Base-by-base conservation (phyloP, 2,888 invertebrate species). In the Agriopis aurantiaria region DNA sequence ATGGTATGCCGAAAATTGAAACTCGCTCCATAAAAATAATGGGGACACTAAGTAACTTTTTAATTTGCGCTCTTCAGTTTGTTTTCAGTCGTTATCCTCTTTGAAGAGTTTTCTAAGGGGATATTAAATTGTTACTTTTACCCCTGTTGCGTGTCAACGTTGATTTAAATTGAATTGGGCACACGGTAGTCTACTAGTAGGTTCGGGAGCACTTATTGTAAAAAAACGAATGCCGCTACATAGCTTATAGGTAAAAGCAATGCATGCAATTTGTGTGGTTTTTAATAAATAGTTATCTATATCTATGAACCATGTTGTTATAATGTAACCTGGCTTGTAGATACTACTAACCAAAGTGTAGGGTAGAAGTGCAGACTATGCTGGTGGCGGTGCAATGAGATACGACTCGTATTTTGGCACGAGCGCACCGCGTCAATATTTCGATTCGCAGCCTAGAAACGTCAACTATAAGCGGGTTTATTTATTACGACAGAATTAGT, bases 401-500 rank as follows among this genome's bases (percentile, higher is more conserved):
- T 75, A 78, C 78, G 79, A 74, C 79, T 80, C 79, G 83, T 83
- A 84, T 89, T 85, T 91, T 92, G 92, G 92, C 92, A 92, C 90
- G 82, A 78, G 82, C 82, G 80, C 85, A 82, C 83, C 78, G 78
- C 88, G 88, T 91, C 92, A 92, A 92, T 93, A 90, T 89, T 90
- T 90, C 89, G 88, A 91, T 89, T 89, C 88, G 87, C 88, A 91
- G 86, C 90, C 88, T 85, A 91, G 91, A 91, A 89, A 91, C 85
- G 92, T 92, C 91, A 88, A 85, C 88, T 89, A 85, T 87, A 89
- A 88, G 86, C 70, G 82, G 83, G 82, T 78, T 84, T 88, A 91
- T 92, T 91, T 91, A 91, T 92, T 88, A 84, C 87, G 87, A 88
- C 91, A 85, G 85, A 90, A 90, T 91, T 91, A 91, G 88, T 87